Percentiles rank a stretch among this genome's conserved stretches.
Conservation (phyloP, 2,888 invertebrate species). For the Podotricha telesiphe region DNA sequence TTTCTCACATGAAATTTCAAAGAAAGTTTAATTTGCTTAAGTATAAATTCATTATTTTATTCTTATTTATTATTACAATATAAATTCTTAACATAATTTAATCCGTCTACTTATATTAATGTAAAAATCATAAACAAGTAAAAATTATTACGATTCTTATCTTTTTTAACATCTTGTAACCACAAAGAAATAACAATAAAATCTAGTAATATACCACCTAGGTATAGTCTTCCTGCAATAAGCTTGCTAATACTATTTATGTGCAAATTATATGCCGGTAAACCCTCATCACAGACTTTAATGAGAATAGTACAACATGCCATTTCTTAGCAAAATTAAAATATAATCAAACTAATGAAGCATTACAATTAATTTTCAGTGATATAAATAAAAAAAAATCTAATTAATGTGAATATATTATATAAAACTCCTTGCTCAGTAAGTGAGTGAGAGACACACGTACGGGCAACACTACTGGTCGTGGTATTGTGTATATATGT, state of each 20-base stretch:
- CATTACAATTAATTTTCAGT: no score
- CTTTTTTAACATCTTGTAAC: not conserved
- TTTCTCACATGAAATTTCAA: conserved; percentile 24
- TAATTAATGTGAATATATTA: no score
- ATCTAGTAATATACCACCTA: not conserved
- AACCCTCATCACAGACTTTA: not conserved
- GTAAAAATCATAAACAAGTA: not conserved
- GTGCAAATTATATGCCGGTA: conserved; percentile 8
- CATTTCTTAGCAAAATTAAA: not conserved
- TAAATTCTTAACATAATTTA: not conserved
- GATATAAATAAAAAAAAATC: no score
- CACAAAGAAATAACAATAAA: conserved; percentile 19
- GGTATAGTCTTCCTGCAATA: conserved; percentile 16
- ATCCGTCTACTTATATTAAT: not conserved
- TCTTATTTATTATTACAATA: not conserved
- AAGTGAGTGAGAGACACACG: no score
- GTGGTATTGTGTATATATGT: no score
- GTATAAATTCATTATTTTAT: not conserved
- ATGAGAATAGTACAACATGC: not conserved
- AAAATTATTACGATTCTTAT: not conserved
- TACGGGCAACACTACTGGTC: no score
- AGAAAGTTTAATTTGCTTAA: not conserved
- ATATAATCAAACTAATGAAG: no score
- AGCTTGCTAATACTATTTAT: conserved; percentile 12
- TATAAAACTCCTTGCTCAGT: no score